Base-by-base conservation (phyloP, 2,888 invertebrate genomes). In the Nycteola revayana region DNA sequence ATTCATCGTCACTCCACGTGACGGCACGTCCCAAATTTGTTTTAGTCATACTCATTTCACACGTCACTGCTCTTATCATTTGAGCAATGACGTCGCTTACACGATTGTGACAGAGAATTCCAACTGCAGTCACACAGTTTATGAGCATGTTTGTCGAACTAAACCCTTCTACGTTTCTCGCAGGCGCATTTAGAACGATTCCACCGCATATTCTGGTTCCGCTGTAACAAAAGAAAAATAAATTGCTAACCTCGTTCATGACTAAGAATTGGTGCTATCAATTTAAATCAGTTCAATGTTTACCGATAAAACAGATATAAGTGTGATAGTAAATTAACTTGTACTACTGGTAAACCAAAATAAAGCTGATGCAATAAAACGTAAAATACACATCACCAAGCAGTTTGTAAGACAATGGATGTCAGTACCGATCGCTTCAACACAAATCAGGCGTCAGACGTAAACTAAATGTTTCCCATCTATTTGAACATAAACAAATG, bases 191-290 rank as follows among this genome's bases (percentile, higher is more conserved):
- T 87, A 78, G 71, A 80, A 35, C 84, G 76, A 73, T 84, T 87
- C 88, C 88, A 88, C 82, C 66, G 75, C 83, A 82, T 77, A 79
- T 72, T 77, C 72, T 63, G 75, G 72, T 67, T 83, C 76, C 67
- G 61, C 87, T 88, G 73, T 74, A 87, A 85, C 75, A 81, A 86
- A 43, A 45, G 36, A 60, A 72, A 59, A 55, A 36, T 10, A 25
- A 59, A 51, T 64, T 75, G 63, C 59, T 52, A 32, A 59, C 14
- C 5, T 14, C 5, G 14, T 14, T 14, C 5, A 5, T 14, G 14
- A 14, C n/a, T n/a, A n/a, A n/a, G n/a, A n/a, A n/a, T n/a, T n/a
- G n/a, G n/a, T n/a, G n/a, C n/a, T n/a, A n/a, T n/a, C n/a, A n/a
- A n/a, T n/a, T n/a, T n/a, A n/a, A n/a, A n/a, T n/a, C n/a, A n/a